phyloP scores from a whole-genome alignment of 1,140 invertebrate species.

The Oreohelix idahoensis region DNA sequence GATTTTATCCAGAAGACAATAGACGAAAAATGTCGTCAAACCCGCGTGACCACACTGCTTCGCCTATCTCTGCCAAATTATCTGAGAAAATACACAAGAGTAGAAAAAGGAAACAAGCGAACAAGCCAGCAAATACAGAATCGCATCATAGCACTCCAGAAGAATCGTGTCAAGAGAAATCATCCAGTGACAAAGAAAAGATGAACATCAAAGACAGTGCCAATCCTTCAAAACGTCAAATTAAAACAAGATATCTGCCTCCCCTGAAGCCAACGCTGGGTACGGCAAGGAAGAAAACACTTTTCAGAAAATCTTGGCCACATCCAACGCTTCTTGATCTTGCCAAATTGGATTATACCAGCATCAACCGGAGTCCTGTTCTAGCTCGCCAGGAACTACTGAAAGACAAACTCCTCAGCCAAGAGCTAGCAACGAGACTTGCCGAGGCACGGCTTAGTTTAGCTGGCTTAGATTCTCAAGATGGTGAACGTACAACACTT shows the following conservation, averaged over 20 bases:
- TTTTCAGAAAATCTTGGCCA: background rate
- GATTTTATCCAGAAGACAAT: too few relatives aligned
- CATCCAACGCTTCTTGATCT: background rate
- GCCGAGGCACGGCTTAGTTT: background rate
- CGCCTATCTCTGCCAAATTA: background rate
- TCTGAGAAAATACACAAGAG: background rate
- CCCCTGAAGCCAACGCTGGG: background rate
- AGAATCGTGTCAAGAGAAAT: background rate
- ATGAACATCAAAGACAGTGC: background rate
- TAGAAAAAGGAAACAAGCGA: background rate
- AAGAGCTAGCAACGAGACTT: background rate
- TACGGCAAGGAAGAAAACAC: background rate
- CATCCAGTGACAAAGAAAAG: background rate
- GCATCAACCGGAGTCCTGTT: background rate
- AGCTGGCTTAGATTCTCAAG: background rate
- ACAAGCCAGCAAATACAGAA: background rate
- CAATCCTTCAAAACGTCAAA: background rate
- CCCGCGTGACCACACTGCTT: background rate
- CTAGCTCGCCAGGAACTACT: background rate
- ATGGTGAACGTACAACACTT: background rate
- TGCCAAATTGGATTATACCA: background rate
- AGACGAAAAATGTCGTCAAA: background rate
- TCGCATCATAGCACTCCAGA: background rate
- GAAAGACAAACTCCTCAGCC: background rate
- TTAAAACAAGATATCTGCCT: background rate